Evolutionary conservation across 2,797 vertebrate species (phyloP).

Genomic region (Carcharodon carcharias): DNA sequence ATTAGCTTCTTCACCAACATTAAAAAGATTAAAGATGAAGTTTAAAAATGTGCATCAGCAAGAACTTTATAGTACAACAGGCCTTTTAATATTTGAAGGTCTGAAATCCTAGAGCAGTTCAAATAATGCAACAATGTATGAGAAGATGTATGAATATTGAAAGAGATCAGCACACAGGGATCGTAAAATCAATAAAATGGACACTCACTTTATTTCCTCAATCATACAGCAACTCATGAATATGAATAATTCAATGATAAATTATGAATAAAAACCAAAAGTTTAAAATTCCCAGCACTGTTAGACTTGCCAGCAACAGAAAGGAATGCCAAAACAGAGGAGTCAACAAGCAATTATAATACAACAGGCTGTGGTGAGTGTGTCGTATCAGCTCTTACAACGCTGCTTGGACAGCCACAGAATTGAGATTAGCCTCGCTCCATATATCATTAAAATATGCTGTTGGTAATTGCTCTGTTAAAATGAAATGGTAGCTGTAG

Average conservation of each 20-base stretch:
- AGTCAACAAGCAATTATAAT: not conserved
- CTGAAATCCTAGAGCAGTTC: not conserved
- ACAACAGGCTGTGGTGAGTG: not conserved
- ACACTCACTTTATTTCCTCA: constrained; percentile 15
- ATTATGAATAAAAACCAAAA: constrained; percentile 28
- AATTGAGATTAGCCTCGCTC: not conserved
- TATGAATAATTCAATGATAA: not conserved
- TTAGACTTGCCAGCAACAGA: not conserved
- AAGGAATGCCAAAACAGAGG: not conserved
- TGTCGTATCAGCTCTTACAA: not conserved
- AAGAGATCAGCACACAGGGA: not conserved
- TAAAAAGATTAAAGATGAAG: not conserved
- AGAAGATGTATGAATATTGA: not conserved
- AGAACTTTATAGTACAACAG: not conserved
- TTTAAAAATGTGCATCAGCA: not conserved
- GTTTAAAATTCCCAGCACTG: constrained; percentile 8
- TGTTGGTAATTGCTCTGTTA: not conserved
- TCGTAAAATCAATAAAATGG: not conserved
- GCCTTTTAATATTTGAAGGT: not conserved
- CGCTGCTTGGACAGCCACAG: not conserved
- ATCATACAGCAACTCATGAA: constrained; percentile 23
- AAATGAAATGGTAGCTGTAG: not conserved
- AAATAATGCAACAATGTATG: not conserved
- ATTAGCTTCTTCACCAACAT: not conserved
- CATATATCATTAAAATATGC: not conserved